A percentile compares a stretch with the other conserved stretches of the same genome.
phyloP scores from a whole-genome alignment of 2,888 invertebrate genomes.

The Phorcus lineatus region DNA sequence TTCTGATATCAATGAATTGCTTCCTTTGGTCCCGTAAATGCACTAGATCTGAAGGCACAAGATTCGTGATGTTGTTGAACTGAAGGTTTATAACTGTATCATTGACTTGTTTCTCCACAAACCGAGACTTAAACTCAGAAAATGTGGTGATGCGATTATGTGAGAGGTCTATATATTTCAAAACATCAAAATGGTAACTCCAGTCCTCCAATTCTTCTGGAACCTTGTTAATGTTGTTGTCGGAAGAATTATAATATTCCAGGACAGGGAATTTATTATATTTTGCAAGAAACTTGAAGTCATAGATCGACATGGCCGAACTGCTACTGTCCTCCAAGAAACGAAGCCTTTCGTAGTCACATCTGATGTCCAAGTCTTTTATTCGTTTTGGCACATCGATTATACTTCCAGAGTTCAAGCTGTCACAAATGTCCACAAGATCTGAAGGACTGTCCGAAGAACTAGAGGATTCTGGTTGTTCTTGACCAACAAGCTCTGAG shows the following conservation, averaged over 20 bases:
- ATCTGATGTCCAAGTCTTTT: conserved; percentile 22
- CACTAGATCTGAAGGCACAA: conserved; percentile 45
- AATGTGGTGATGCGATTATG: conserved; percentile 53
- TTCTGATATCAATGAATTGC: conserved; percentile 51
- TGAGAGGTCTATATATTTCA: conserved; percentile 54
- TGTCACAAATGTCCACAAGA: background rate
- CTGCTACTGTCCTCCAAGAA: conserved; percentile 49
- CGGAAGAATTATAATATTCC: conserved; percentile 35
- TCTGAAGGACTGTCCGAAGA: too few relatives aligned
- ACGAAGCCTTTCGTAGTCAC: conserved; percentile 44
- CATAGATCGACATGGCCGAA: conserved; percentile 41
- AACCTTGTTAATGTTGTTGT: conserved; percentile 42
- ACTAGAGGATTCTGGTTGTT: background rate
- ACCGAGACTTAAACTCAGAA: conserved; percentile 28
- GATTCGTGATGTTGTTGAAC: conserved; percentile 51
- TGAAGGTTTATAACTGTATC: conserved; percentile 32
- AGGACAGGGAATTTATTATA: conserved; percentile 49
- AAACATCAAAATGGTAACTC: conserved; percentile 51
- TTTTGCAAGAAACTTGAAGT: conserved; percentile 47
- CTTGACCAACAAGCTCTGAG: background rate
- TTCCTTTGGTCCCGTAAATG: conserved; percentile 43
- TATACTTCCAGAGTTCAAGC: background rate
- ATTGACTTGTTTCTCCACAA: background rate
- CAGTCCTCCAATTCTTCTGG: conserved; percentile 47
- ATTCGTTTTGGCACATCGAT: background rate